Percentiles rank a stretch among this genome's conserved stretches.
Conservation (phyloP, 64 coral and sea anemone species). For the Porites lutea region DNA sequence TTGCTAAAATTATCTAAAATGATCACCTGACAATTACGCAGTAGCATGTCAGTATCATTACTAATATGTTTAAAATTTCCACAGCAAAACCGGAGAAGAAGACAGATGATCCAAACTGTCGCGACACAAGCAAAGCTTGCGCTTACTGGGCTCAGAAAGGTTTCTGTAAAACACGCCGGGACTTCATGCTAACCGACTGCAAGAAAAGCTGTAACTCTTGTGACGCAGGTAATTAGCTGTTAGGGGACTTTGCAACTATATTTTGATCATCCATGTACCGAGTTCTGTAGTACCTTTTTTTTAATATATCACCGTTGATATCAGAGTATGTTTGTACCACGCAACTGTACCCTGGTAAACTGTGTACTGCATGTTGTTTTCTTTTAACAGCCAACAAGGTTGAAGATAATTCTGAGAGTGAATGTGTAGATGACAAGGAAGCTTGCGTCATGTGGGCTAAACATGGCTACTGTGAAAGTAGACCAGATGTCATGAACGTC, state of each 20-base stretch:
- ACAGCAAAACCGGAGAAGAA: background rate
- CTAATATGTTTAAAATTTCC: background rate
- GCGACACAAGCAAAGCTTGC: conserved; percentile 17
- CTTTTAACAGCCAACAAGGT: background rate
- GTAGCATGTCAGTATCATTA: too few relatives aligned
- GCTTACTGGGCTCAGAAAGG: conserved; percentile 54
- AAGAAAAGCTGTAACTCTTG: conserved; percentile 66
- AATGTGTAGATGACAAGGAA: conserved; percentile 64
- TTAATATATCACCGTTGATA: too few relatives aligned
- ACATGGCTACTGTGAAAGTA: conserved; percentile 68
- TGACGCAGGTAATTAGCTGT: conserved; percentile 3
- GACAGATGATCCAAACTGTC: conserved; percentile 13
- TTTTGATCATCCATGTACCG: background rate
- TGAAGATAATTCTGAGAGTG: background rate
- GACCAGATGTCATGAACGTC: conserved; percentile 73
- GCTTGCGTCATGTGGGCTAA: conserved; percentile 58
- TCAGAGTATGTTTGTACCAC: background rate
- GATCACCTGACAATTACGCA: too few relatives aligned
- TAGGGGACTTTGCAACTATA: background rate
- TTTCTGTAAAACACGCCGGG: conserved; percentile 48
- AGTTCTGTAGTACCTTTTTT: too few relatives aligned
- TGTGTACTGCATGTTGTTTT: background rate
- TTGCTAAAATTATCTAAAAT: too few relatives aligned
- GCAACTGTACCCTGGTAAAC: background rate
- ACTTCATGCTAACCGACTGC: conserved; percentile 64